Percentiles rank a stretch among this genome's conserved stretches.
Evolutionary conservation across 2,888 invertebrate genomes (phyloP).

Genomic region (Exephanes ischioxanthus): DNA sequence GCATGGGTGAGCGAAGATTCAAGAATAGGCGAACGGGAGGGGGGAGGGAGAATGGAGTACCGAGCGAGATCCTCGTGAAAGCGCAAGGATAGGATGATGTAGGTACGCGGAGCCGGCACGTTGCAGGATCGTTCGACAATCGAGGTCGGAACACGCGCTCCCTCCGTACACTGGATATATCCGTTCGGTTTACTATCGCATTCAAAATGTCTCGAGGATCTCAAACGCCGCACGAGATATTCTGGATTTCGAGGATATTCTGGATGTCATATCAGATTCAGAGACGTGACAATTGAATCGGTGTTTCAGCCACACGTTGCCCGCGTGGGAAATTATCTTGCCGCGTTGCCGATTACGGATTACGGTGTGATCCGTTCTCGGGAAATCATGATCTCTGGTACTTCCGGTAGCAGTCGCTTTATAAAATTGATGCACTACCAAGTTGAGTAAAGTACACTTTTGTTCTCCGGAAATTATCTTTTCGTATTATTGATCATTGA

Average conservation of each 20-base stretch:
- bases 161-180: not conserved
- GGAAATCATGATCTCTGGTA: too few species aligned
- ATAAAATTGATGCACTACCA: too few species aligned
- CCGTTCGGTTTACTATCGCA: conserved; percentile 1
- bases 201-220: conserved; percentile 3
- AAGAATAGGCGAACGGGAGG: conserved; percentile 48
- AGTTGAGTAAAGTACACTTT: too few species aligned
- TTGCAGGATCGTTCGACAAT: conserved; percentile 31
- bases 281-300: not conserved
- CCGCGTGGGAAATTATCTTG: too few species aligned
- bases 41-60: conserved; percentile 28
- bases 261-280: not conserved
- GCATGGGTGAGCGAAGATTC: conserved; percentile 56
- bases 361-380: too few species aligned
- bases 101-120: conserved; percentile 13
- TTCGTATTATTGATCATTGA: too few species aligned
- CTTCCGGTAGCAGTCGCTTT: too few species aligned
- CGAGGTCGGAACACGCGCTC: conserved; percentile 33
- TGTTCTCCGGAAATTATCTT: too few species aligned
- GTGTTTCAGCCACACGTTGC: too few species aligned
- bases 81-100: conserved; percentile 40
- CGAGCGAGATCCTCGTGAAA: conserved; percentile 42
- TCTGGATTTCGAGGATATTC: not conserved
- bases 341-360: too few species aligned
- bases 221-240: not conserved